Base-by-base conservation (phyloP, 2,888 invertebrate species). In the Tenthredo notha region DNA sequence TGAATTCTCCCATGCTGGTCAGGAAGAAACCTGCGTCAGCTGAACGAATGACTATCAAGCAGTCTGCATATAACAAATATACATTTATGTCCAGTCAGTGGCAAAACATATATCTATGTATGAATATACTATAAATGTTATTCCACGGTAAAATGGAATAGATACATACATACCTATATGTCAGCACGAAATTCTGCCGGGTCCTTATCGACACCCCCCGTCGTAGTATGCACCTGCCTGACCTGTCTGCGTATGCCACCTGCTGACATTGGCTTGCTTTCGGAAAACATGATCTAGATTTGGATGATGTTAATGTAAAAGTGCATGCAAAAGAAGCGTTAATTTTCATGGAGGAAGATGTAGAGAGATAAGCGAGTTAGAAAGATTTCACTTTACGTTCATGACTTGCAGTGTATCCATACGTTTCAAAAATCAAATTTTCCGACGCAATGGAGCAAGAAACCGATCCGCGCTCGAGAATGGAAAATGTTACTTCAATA, bases 191-290 rank as follows among this genome's bases (percentile, higher is more conserved):
- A 83, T 83, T 83, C 67, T n/a, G 43, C n/a, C 47, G 83, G 25
- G 43, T 67, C 67, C 67, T 83, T 83, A 83, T 83, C 83, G 83
- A 83, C 83, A n/a, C 29, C 70, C 70, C 29, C 47, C 43, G 83
- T 83, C 29, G 10, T 80, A 21, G 33, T 47, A 47, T 47, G 50
- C 67, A 67, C 67, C 83, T 67, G 83, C 83, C 80, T 37, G 58
- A 9, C 21, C 40, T 25, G 80, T 61, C 80, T 67, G 65, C 47
- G 29, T 67, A 83, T 83, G 83, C 83, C 83, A 83, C 83, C 83
- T 83, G 83, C 83, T 47, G 83, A 83, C 83, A 50, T 40, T 67
- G 83, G 29, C 67, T 83, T 47, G 18, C 70, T 65, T 83, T 37
- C 83, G 70, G 58, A 43, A 70, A 83, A 47, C 47, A 70, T 47